Conservation (phyloP, 1,140 invertebrate genomes). For the Tetraneura akinire region DNA sequence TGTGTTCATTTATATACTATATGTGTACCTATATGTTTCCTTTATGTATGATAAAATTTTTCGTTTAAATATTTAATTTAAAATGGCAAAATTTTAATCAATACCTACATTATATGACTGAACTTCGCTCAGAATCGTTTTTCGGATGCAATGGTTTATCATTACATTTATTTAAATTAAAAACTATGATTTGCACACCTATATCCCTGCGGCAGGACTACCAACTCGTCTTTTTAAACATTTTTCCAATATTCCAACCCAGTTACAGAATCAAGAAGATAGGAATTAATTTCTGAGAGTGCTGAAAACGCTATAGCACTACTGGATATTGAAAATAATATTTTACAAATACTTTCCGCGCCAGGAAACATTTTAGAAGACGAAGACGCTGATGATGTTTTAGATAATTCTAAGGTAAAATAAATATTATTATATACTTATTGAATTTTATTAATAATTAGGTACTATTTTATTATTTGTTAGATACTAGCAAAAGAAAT, state of each 20-base stretch:
- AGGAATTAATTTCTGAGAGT: conserved; percentile 80
- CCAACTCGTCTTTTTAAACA: no score
- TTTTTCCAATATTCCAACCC: conserved; percentile 61
- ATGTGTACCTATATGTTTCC: no score
- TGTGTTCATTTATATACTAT: no score
- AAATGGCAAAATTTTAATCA: no score
- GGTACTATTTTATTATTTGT: conserved; percentile 49
- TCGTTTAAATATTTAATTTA: no score
- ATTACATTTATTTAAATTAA: no score
- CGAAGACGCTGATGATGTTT: conserved; percentile 82
- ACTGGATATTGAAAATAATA: conserved; percentile 87
- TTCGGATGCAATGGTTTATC: no score
- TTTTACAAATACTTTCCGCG: conserved; percentile 80
- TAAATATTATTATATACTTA: background rate
- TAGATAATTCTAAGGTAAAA: conserved; percentile 80
- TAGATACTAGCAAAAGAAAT: conserved; percentile 73
- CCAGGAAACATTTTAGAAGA: conserved; percentile 90
- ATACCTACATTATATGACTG: no score
- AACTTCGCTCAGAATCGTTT: no score
- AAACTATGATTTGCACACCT: no score
- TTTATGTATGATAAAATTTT: no score
- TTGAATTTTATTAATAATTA: background rate
- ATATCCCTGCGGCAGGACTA: no score
- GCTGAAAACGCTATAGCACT: conserved; percentile 78
- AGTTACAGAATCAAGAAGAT: conserved; percentile 84